Conservation (phyloP, 2,888 invertebrate genomes). For the Drosophila kuntzei region DNA sequence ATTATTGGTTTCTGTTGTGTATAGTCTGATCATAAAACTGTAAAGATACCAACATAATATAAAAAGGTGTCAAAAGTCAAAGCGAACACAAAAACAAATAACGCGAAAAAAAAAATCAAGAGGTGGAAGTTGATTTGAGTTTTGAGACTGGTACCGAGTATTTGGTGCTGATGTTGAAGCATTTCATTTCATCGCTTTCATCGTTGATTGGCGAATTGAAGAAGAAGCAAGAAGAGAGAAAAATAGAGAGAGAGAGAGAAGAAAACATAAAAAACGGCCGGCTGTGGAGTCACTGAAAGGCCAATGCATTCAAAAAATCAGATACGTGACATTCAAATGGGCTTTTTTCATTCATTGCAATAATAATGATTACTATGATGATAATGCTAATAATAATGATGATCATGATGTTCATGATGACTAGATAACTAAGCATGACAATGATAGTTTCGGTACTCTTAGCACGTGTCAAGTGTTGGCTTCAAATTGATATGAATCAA, state of each 20-base stretch:
- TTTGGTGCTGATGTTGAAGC: constrained; percentile 8
- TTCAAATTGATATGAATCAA: constrained; percentile 20
- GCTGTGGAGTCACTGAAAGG: constrained; percentile 29
- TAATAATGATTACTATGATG: constrained; percentile 11
- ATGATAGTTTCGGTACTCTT: constrained; percentile 5
- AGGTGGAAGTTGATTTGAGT: constrained; percentile 12
- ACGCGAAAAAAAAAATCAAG: background rate
- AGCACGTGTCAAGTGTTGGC: constrained; percentile 34
- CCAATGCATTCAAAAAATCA: constrained; percentile 30
- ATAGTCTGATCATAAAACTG: background rate
- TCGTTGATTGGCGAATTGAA: constrained; percentile 50
- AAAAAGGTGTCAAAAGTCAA: constrained; percentile 47
- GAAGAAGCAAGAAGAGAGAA: constrained; percentile 6
- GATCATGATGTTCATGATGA: constrained; percentile 13
- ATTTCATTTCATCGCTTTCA: constrained; percentile 52
- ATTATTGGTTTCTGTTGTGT: background rate
- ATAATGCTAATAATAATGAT: constrained; percentile 9
- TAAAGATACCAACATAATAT: constrained; percentile 12
- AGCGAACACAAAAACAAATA: background rate
- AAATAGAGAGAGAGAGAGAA: background rate
- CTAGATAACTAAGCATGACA: constrained; percentile 11
- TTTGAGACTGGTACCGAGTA: constrained; percentile 14
- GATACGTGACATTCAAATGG: constrained; percentile 49
- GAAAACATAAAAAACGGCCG: constrained; percentile 11
- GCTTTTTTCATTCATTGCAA: constrained; percentile 18